Percentiles rank a stretch among this genome's conserved stretches.
Conservation (phyloP, 2,113 vertebrate species). For the Labeo catla region DNA sequence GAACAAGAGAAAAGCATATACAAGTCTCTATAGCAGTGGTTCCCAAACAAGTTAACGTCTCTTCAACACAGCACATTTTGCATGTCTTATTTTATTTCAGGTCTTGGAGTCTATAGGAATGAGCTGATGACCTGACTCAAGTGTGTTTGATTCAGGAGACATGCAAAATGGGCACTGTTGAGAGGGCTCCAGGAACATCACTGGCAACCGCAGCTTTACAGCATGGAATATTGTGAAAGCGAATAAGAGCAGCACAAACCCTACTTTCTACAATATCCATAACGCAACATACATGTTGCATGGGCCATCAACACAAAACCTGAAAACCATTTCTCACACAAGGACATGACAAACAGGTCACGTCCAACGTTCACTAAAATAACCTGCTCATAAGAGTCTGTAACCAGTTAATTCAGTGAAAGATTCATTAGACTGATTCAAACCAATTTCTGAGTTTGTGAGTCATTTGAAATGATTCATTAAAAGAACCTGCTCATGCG, state of each 20-base stretch:
- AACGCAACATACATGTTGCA: background rate
- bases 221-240: conserved; percentile 10
- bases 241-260: background rate
- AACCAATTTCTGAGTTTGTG: background rate
- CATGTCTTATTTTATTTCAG: background rate
- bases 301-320: background rate
- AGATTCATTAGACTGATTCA: background rate
- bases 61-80: background rate
- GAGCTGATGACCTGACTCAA: background rate
- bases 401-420: background rate
- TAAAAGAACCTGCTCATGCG: background rate
- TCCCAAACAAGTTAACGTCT: background rate
- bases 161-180: too few species aligned
- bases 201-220: background rate
- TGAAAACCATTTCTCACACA: background rate
- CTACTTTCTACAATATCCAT: conserved; percentile 20
- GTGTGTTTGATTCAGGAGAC: too few species aligned
- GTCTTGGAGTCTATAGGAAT: background rate
- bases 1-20: conserved; percentile 8
- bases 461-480: background rate
- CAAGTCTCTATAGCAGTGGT: background rate
- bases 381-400: background rate
- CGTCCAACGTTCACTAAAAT: background rate
- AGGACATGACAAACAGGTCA: background rate
- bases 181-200: too few species aligned